A percentile compares a stretch with the other conserved stretches of the same genome.
These are phyloP conservation scores for Trachops cirrhosus DNA, from an alignment of 2,797 vertebrate genomes.

Conservation along the genomic window DNA sequence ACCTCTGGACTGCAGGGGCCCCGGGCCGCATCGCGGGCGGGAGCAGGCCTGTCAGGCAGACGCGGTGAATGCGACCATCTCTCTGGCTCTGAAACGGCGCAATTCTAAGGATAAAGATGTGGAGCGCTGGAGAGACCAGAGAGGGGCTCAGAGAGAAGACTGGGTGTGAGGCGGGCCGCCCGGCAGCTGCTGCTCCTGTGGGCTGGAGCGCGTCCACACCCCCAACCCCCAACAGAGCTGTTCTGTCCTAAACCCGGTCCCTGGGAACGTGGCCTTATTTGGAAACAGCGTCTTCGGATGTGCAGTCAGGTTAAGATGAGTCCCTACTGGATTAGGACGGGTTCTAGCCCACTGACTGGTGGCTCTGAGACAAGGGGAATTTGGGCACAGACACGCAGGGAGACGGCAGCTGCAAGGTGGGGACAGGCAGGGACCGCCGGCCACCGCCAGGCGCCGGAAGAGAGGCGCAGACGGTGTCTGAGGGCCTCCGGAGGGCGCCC, in stretches of 20 bases:
- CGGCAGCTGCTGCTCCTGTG: not conserved
- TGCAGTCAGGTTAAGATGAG: too few species aligned
- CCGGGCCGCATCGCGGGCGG: not conserved
- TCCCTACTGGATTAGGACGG: not conserved
- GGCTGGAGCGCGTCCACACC: not conserved
- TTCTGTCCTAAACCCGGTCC: not conserved
- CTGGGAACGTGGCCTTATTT: not conserved
- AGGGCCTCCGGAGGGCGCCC: not conserved
- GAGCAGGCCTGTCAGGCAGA: not conserved
- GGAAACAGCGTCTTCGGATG: not conserved
- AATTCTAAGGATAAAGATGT: not conserved
- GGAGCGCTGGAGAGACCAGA: not conserved
- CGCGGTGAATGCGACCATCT: not conserved
- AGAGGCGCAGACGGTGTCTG: not conserved
- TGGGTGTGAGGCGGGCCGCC: not conserved
- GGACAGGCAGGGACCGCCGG: fast-evolving
- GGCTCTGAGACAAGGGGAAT: not conserved
- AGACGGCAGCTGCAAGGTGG: not conserved
- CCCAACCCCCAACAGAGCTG: not conserved
- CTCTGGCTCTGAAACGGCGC: not conserved
- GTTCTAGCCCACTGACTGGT: not conserved
- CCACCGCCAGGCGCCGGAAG: fast-evolving
- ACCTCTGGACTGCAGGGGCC: not conserved
- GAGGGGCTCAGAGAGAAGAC: not conserved
- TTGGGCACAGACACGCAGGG: not conserved